Evolutionary conservation across 2,797 vertebrate species (phyloP), one percentile per base, ranked within the genome.

Genomic region (Acipenser ruthenus): DNA sequence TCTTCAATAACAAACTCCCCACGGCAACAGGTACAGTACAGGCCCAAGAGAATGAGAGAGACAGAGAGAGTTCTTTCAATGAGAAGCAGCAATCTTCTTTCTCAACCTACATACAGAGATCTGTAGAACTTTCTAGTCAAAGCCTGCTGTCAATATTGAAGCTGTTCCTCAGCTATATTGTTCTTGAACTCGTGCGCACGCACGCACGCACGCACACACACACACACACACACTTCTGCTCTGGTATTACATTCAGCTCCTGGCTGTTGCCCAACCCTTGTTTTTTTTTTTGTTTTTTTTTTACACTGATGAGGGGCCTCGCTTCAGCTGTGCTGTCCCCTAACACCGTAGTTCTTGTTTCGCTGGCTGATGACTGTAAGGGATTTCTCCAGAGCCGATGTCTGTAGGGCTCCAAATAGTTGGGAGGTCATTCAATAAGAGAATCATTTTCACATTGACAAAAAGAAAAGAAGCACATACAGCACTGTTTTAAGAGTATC

Each of bases 321-420:
- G 1, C 6, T 49, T 50, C 62, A 50, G 62, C 62, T 63, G 62
- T 63, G 62, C 48, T n/a, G 48, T 63, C 48, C 62, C 13, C 62
- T 4, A 63, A 63, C 62, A 63, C 47, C 62, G 11, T 7, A 6
- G 49, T 12, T 50, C 62, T 15, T 50, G 48, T 63, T 50, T 49
- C 12, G 11, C 62, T 12, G 48, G 8, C 49, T 7, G 11, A 50
- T 11, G 72, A 77, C 72, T 74, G 69, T 53, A 37, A 72, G 2
- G 58, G 10, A 62, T 71, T 62, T 60, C 70, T 78, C 83, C 77
- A 83, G 77, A 80, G 55, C 12, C 55, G 6, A 65, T 75, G 67
- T 49, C 71, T 78, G 79, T 72, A 80, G 80, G 80, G 74, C 74
- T 69, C 72, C 12, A 60, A 70, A 75, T 78, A 71, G 55, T 58